Conservation (phyloP, 2,888 invertebrate genomes). For the Cosmia trapezina region DNA sequence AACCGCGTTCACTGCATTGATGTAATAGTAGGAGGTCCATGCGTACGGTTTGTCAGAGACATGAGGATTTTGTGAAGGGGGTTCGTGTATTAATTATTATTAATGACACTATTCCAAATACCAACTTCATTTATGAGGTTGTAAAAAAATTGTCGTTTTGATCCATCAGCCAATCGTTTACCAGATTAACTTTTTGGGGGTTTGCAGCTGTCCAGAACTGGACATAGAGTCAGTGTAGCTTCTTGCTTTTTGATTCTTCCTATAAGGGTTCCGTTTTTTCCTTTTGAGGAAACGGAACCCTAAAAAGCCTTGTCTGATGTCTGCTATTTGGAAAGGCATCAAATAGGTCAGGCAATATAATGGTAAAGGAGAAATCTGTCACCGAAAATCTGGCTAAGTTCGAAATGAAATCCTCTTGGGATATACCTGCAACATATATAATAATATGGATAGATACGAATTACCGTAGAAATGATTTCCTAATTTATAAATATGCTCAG, state of each 20-base stretch:
- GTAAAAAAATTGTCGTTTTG: no score
- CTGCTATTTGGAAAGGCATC: neutral
- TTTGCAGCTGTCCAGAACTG: neutral
- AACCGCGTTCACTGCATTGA: conserved; percentile 74
- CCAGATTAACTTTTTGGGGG: neutral
- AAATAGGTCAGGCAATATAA: no score
- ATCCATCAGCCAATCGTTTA: neutral
- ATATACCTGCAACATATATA: neutral
- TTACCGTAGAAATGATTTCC: no score
- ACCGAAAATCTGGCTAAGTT: neutral
- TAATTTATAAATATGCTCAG: neutral
- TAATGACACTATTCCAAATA: neutral
- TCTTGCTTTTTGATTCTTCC: no score
- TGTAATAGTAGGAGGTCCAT: conserved; percentile 70
- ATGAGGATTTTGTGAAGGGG: neutral
- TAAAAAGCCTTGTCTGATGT: neutral
- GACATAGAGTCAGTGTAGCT: neutral
- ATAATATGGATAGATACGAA: no score
- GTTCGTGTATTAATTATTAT: neutral
- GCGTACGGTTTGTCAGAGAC: conserved; percentile 20
- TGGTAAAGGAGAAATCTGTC: no score
- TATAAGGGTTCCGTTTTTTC: no score
- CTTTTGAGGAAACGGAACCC: no score
- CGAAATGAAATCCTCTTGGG: neutral
- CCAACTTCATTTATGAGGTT: neutral